phyloP scores from a whole-genome alignment of 2,797 vertebrate genomes.

The Cyclura pinguis region DNA sequence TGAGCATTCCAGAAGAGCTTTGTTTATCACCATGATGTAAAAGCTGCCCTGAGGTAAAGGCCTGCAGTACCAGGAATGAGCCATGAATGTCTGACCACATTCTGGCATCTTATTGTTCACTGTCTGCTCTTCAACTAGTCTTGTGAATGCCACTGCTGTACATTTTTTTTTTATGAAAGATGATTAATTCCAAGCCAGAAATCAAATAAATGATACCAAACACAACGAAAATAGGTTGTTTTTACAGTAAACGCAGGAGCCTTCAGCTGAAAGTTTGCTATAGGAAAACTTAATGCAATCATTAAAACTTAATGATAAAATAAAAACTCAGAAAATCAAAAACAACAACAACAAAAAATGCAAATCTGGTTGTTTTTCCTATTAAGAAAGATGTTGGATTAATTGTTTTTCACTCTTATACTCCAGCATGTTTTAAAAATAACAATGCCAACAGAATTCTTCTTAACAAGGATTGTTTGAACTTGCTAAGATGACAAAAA shows the following conservation, averaged over 20 bases:
- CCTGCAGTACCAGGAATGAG: too few relatives aligned
- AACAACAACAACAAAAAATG: too few relatives aligned
- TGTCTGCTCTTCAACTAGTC: not conserved
- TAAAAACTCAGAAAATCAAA: not conserved
- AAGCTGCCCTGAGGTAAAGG: not conserved
- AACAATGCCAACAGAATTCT: conserved; percentile 41
- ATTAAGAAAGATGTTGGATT: conserved; percentile 33
- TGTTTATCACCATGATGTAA: not conserved
- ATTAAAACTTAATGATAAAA: too few relatives aligned
- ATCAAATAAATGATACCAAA: conserved; percentile 18
- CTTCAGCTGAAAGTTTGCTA: not conserved
- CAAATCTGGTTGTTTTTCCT: conserved; percentile 21
- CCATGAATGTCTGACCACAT: not conserved
- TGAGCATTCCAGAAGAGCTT: not conserved
- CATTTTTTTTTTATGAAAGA: not conserved
- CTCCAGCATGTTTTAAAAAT: not conserved
- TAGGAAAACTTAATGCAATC: conserved; percentile 42
- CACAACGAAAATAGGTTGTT: conserved; percentile 1
- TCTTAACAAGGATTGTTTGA: not conserved
- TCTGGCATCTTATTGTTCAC: not conserved
- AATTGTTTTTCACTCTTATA: conserved; percentile 25
- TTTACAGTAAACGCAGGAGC: conserved; percentile 10
- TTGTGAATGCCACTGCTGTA: conserved; percentile 29
- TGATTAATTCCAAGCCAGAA: not conserved
- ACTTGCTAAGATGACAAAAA: not conserved